Evolutionary conservation across 92 coral and sea anemone species (phyloP).

Genomic region (Plumapathes pennacea): DNA sequence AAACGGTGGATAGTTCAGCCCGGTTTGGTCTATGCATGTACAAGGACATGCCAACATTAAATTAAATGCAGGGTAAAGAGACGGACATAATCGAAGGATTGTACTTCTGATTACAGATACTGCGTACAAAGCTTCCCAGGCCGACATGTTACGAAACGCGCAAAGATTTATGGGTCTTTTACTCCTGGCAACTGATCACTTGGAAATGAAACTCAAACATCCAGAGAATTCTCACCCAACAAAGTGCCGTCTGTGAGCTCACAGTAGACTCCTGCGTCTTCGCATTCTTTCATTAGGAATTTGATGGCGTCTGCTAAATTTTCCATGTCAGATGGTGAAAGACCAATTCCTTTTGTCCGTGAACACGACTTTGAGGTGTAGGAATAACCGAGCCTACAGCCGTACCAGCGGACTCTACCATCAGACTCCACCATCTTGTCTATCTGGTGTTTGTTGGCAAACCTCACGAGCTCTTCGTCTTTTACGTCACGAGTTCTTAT

Average conservation of each 20-base stretch:
- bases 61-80: no score
- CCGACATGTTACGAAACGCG: no score
- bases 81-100: no score
- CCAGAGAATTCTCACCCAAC: conserved; percentile 30
- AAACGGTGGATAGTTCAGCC: no score
- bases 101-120: no score
- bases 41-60: no score
- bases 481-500: conserved; percentile 2
- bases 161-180: no score
- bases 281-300: conserved; percentile 78
- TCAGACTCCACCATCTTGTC: conserved; percentile 69
- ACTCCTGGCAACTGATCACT: no score
- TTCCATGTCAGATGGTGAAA: conserved; percentile 89
- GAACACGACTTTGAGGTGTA: conserved; percentile 57
- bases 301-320: conserved; percentile 86
- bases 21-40: no score
- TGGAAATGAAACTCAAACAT: no score
- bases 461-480: conserved; percentile 44
- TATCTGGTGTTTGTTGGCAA: conserved; percentile 63
- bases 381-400: conserved; percentile 69
- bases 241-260: conserved; percentile 89
- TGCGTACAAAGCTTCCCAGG: no score
- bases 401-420: conserved; percentile 80
- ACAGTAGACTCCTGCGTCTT: conserved; percentile 48
- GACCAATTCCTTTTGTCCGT: conserved; percentile 54